Base-by-base conservation (phyloP, 2,113 vertebrate genomes). In the Anser brachyrhynchus region DNA sequence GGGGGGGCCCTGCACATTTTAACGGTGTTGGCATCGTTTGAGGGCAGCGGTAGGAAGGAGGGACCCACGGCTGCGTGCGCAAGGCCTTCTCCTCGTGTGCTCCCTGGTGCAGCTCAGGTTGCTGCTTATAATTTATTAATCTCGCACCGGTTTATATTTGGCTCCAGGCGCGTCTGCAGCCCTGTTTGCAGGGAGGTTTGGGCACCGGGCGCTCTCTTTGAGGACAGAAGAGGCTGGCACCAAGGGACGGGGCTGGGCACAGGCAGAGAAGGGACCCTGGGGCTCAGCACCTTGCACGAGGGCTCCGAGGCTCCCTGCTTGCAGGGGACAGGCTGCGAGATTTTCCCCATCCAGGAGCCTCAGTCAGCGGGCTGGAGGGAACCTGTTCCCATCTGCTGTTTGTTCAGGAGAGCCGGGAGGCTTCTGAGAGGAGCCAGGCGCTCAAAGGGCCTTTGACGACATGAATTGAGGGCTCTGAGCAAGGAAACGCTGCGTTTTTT, bases 401-500 rank as follows among this genome's bases (percentile, higher is more conserved):
- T 95, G 82, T 81, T 70, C 86, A 87, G 93, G 86, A 92, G 69
- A 84, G 54, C 55, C 55, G 66, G 29, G 84, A 94, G 66, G 62
- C 70, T 90, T 58, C 37, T 3, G 31, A 82, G 87, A 25, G 57
- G 77, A 79, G 90, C 82, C 28, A 44, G 57, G 58, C 3, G 0
- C 89, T 97, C 87, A 92, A 71, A 95, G 73, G 79, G 52, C 77
- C 90, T 96, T 95, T 97, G 96, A 97, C 96, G 97, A 88, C 76
- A 26, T 70, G 87, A 72, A 96, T 80, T 75, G 80, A 97, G 84
- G 94, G 73, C 28, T 90, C 71, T 70, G 81, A 90, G 67, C 78
- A 73, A 95, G 73, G 79, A 95, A 97, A 96, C 1, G 15, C 69
- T 28, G 76, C 8, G 0, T 52, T 92, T 97, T 97, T 92, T 85